phyloP scores from a whole-genome alignment of 2,888 invertebrate species.

The Melipona beecheii region DNA sequence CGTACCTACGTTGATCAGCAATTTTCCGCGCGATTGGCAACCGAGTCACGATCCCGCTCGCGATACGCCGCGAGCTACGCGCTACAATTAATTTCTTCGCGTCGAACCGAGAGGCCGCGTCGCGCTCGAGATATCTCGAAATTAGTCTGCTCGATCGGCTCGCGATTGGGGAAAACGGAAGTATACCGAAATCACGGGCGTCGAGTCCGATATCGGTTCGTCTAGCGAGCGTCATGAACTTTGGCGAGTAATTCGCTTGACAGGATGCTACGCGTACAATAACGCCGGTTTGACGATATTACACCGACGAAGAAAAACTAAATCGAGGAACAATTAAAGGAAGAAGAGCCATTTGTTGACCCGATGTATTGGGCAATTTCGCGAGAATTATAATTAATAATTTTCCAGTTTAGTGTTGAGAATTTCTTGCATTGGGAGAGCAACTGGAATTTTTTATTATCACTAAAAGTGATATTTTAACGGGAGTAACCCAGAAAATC shows the following conservation, averaged over 20 bases:
- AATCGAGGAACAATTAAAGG: slow-evolving; percentile 2
- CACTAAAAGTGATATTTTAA: too few species aligned
- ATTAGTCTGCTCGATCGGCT: slow-evolving; percentile 57
- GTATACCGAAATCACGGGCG: slow-evolving; percentile 16
- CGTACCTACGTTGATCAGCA: not conserved
- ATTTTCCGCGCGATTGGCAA: slow-evolving; percentile 9
- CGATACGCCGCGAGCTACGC: slow-evolving; percentile 34
- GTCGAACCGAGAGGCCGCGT: slow-evolving; percentile 17
- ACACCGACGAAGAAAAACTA: not conserved
- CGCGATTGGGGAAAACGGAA: slow-evolving; percentile 16
- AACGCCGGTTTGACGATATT: not conserved
- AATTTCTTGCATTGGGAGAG: not conserved
- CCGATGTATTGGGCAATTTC: slow-evolving; percentile 10
- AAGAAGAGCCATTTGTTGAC: not conserved
- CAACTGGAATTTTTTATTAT: not conserved
- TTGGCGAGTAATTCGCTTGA: slow-evolving; percentile 26
- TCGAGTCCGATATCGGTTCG: slow-evolving; percentile 59
- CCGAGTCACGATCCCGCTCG: slow-evolving; percentile 39
- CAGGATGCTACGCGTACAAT: slow-evolving; percentile 33
- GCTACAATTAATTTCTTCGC: slow-evolving; percentile 66
- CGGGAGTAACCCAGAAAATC: too few species aligned
- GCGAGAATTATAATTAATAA: slow-evolving; percentile 24
- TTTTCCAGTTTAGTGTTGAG: not conserved
- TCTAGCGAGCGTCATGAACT: slow-evolving; percentile 65
- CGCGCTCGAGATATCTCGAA: slow-evolving; percentile 63